phyloP scores from a whole-genome alignment of 2,888 invertebrate genomes.

The Merodon equestris region DNA sequence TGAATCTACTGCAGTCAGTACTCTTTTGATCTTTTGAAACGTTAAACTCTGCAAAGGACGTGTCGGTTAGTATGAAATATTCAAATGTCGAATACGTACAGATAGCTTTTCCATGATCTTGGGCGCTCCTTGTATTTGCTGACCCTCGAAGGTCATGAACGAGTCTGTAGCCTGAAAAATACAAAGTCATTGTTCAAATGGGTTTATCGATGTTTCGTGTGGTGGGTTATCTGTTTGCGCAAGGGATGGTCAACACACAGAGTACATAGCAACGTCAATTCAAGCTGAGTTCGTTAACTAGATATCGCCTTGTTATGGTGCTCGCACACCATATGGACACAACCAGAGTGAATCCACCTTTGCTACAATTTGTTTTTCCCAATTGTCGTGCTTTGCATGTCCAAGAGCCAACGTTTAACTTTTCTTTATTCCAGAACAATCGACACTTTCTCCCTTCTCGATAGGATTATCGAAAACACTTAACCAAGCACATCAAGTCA shows the following conservation, averaged over 20 bases:
- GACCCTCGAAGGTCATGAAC: slow-evolving; percentile 97
- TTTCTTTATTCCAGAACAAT: slow-evolving; percentile 26
- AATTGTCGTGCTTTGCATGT: neutral
- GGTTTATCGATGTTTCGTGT: too few species aligned
- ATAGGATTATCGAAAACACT: neutral
- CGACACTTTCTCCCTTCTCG: neutral
- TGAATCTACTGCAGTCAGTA: slow-evolving; percentile 95
- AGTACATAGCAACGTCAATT: slow-evolving; percentile 20
- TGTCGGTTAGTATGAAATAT: slow-evolving; percentile 30
- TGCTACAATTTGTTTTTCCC: too few species aligned
- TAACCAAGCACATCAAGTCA: too few species aligned
- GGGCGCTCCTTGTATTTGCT: slow-evolving; percentile 93
- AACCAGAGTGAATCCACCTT: too few species aligned
- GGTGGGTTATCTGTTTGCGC: neutral
- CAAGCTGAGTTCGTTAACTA: too few species aligned
- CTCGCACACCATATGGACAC: too few species aligned
- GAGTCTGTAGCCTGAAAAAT: slow-evolving; percentile 88
- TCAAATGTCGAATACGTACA: slow-evolving; percentile 80
- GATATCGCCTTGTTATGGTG: too few species aligned
- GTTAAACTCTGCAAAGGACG: slow-evolving; percentile 86
- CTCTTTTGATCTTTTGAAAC: slow-evolving; percentile 95
- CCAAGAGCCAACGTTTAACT: neutral
- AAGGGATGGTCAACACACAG: too few species aligned
- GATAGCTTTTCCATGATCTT: slow-evolving; percentile 97
- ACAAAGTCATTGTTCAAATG: neutral